phyloP scores from a whole-genome alignment of 2,888 invertebrate genomes.

The Napeogenes inachia region DNA sequence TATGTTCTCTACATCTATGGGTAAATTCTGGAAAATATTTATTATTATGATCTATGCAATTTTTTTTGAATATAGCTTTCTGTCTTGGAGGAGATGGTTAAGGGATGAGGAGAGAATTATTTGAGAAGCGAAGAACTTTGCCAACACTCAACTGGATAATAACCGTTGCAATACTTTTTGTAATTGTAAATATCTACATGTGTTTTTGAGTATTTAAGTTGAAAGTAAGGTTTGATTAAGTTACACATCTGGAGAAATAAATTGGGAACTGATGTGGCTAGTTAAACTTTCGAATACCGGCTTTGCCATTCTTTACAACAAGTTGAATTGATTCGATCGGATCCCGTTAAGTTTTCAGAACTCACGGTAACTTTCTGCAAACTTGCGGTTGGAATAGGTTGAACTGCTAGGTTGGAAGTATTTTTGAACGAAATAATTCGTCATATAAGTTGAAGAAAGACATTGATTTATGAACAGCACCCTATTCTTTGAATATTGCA shows the following conservation, averaged over 20 bases:
- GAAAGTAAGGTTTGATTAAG: not conserved
- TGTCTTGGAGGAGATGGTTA: too few relatives aligned
- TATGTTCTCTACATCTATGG: too few relatives aligned
- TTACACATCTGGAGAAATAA: constrained; percentile 11
- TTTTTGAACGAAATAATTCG: constrained; percentile 61
- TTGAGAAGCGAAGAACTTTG: too few relatives aligned
- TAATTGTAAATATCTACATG: too few relatives aligned
- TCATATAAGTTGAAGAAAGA: constrained; percentile 54
- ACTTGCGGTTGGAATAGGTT: constrained; percentile 63
- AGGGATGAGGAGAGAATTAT: too few relatives aligned
- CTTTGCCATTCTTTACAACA: constrained; percentile 60
- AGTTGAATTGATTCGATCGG: constrained; percentile 68
- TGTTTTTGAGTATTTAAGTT: not conserved
- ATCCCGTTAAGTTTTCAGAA: constrained; percentile 55
- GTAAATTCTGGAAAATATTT: too few relatives aligned
- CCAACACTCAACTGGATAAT: too few relatives aligned
- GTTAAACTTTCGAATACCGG: constrained; percentile 49
- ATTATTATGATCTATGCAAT: too few relatives aligned
- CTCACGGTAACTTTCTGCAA: constrained; percentile 55
- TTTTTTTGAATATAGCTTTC: too few relatives aligned
- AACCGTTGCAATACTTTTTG: too few relatives aligned
- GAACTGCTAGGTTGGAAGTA: constrained; percentile 60
- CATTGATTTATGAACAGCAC: constrained; percentile 49
- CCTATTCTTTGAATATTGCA: too few relatives aligned
- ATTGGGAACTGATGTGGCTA: constrained; percentile 16